phyloP scores from a whole-genome alignment of 2,113 vertebrate genomes.

The Scomber scombrus region DNA sequence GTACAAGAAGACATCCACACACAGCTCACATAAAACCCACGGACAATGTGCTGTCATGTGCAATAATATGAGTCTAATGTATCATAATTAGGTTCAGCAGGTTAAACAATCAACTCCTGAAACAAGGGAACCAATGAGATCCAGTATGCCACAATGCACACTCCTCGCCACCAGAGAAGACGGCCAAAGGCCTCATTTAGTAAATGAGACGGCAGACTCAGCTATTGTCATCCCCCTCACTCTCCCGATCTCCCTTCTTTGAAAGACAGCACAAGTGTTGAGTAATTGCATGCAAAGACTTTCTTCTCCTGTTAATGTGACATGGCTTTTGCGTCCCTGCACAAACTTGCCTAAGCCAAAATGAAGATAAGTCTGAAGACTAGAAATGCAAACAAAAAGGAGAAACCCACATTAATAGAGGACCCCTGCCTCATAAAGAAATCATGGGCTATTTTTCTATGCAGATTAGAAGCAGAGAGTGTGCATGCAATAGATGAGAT shows the following conservation, averaged over 20 bases:
- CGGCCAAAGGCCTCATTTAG: constrained; percentile 58
- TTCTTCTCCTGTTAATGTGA: constrained; percentile 39
- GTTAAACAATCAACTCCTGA: constrained; percentile 65
- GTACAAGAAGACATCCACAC: constrained; percentile 8
- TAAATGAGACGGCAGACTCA: constrained; percentile 59
- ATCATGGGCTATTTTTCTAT: constrained; percentile 17
- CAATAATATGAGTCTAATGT: constrained; percentile 49
- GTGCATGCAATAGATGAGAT: constrained; percentile 12
- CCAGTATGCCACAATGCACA: constrained; percentile 33
- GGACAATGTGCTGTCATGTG: constrained; percentile 41
- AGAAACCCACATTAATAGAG: constrained; percentile 21
- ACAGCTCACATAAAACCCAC: not conserved
- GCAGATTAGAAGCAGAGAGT: constrained; percentile 30
- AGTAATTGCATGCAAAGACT: constrained; percentile 50
- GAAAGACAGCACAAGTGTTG: constrained; percentile 10
- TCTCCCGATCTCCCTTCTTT: not conserved
- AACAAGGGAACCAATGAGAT: constrained; percentile 53
- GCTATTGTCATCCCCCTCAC: constrained; percentile 36
- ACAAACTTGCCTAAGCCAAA: not conserved
- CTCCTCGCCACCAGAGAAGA: constrained; percentile 36
- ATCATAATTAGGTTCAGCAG: constrained; percentile 68
- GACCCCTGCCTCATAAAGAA: constrained; percentile 15
- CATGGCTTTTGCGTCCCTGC: constrained; percentile 13
- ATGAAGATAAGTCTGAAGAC: constrained; percentile 31
- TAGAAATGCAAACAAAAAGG: constrained; percentile 38